Percentiles rank a stretch among this genome's conserved stretches.
phyloP scores from a whole-genome alignment of 2,888 invertebrate genomes.

The Diadegma fenestrale region DNA sequence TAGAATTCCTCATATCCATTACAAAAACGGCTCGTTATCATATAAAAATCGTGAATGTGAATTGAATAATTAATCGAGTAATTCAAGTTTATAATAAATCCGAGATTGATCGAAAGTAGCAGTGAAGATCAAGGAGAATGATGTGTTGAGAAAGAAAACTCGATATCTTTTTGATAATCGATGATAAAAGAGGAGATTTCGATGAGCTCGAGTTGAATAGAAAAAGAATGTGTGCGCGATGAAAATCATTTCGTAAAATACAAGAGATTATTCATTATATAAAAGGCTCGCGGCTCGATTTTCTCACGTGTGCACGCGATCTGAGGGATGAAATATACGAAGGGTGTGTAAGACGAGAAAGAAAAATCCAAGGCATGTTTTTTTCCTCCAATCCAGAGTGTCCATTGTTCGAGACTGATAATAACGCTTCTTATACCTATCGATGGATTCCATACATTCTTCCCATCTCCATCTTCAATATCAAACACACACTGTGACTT shows the following conservation, averaged over 20 bases:
- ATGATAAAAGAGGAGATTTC: constrained; percentile 8
- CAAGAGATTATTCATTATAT: constrained; percentile 11
- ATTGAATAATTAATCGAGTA: no score
- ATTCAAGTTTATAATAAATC: not conserved
- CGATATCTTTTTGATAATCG: constrained; percentile 33
- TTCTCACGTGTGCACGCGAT: constrained; percentile 32
- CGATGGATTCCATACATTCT: constrained; percentile 54
- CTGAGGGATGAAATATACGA: constrained; percentile 41
- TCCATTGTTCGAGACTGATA: constrained; percentile 64
- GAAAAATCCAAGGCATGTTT: constrained; percentile 27
- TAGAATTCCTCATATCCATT: no score
- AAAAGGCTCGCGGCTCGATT: not conserved
- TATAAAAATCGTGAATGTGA: no score
- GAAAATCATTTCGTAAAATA: constrained; percentile 47
- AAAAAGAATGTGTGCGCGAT: constrained; percentile 48
- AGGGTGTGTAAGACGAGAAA: constrained; percentile 32
- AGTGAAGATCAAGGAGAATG: not conserved
- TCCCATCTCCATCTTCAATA: constrained; percentile 44
- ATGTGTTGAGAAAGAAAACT: constrained; percentile 1
- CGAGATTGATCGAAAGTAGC: constrained; percentile 2
- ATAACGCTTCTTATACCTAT: constrained; percentile 48
- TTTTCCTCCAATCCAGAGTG: not conserved
- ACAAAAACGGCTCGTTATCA: no score
- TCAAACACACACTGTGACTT: constrained; percentile 54
- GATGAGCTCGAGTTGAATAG: constrained; percentile 30